Base-by-base conservation (phyloP, 2,797 vertebrate genomes). In the Sciurus vulgaris region DNA sequence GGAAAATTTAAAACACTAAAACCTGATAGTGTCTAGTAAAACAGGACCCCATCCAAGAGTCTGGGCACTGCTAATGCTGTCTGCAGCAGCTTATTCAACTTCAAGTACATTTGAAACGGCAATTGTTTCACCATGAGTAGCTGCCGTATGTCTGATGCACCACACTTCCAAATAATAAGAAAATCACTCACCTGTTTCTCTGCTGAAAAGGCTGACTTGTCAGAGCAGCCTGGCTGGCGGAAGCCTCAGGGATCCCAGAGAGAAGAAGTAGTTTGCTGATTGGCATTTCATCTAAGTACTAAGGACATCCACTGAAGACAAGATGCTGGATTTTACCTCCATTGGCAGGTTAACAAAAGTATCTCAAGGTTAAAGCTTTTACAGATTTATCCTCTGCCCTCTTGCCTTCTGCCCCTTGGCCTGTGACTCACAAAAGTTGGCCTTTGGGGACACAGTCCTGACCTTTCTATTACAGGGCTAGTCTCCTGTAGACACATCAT, bases 281-380 rank as follows among this genome's bases (percentile, higher is more conserved):
- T 89, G 91, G 79, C 94, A 97, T 94, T 96, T 96, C 65, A 70
- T 79, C 78, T 91, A 96, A 95, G 79, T 91, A 94, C 33, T 94
- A 91, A 93, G n/a, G 86, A 95, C 86, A 93, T 35, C 24, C 47
- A n/a, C 78, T 74, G 51, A 88, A 95, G 38, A 90, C 54, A 94
- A 94, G 79, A 91, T 56, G 51, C 11, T 95, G 41, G 56, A 74
- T 78, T 94, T 87, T 69, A 95, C 70, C 61, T 95, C 69, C 11
- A 24, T 13, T 86, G 83, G 78, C 78, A 96, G 9, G 54, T 73
- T 83, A 84, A 72, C 30, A 54, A 86, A 96, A 77, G 26, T 77
- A 69, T 92, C 86, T 96, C 90, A 95, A 74, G 54, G 89, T 65
- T 94, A 51, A 95, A 92, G 24, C 61, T 96, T 96, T 86, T 83